These are phyloP conservation scores for Acipenser oxyrinchus DNA, from an alignment of 2,797 vertebrate species.

Conservation along the genomic window DNA sequence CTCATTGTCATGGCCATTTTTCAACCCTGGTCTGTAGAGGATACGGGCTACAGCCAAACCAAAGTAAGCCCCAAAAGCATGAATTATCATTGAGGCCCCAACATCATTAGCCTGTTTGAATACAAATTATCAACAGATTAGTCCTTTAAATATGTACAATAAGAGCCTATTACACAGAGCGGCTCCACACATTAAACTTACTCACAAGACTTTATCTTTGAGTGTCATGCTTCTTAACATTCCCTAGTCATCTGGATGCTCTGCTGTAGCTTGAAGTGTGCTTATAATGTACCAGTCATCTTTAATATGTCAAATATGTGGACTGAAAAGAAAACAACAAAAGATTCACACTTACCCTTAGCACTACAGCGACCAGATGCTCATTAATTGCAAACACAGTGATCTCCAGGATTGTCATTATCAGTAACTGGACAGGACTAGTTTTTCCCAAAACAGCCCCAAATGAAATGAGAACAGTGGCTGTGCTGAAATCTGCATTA, in stretches of 20 bases:
- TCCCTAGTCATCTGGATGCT: too few relatives aligned
- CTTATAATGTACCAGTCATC: too few relatives aligned
- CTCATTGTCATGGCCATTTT: constrained; percentile 67
- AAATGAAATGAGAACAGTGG: constrained; percentile 90
- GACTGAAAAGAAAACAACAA: too few relatives aligned
- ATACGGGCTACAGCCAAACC: constrained; percentile 73
- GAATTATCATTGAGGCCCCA: constrained; percentile 92
- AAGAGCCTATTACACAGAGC: too few relatives aligned
- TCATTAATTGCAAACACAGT: constrained; percentile 79
- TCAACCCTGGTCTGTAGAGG: constrained; percentile 70
- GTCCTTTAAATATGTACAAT: background rate
- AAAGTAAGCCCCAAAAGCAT: constrained; percentile 93
- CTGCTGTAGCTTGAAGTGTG: too few relatives aligned
- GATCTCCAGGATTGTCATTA: constrained; percentile 87
- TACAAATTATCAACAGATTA: background rate
- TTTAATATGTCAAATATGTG: too few relatives aligned
- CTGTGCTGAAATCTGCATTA: constrained; percentile 93
- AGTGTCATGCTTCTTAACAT: too few relatives aligned
- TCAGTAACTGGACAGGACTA: constrained; percentile 85
- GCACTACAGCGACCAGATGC: constrained; percentile 50
- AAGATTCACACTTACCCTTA: constrained; percentile 46
- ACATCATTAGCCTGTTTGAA: constrained; percentile 72
- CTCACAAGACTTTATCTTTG: too few relatives aligned
- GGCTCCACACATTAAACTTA: too few relatives aligned
- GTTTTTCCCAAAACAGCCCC: constrained; percentile 91